These are phyloP conservation scores for Trisateles emortualis DNA, from an alignment of 2,888 invertebrate genomes.

Conservation along the genomic window DNA sequence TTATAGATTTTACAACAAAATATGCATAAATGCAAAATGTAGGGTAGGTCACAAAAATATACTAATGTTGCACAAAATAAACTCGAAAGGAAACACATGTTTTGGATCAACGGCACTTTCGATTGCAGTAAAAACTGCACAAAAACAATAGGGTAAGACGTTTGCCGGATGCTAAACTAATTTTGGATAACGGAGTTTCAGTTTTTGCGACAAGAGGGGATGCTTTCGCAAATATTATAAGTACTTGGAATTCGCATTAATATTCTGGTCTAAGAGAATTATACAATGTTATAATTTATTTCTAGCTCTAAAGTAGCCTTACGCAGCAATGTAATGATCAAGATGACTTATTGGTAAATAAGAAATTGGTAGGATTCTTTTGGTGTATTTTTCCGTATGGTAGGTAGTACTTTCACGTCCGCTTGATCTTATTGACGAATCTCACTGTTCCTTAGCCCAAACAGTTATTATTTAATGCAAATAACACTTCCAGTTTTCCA, in stretches of 20 bases:
- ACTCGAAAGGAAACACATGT: slow-evolving; percentile 37
- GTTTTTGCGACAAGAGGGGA: slow-evolving; percentile 49
- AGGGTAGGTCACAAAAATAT: slow-evolving; percentile 11
- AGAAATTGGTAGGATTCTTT: too few relatives aligned
- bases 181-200: slow-evolving; percentile 58
- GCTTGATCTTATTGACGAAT: too few relatives aligned
- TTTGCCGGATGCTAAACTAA: slow-evolving; percentile 67
- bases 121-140: slow-evolving; percentile 52
- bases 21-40: too few relatives aligned
- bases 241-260: too few relatives aligned
- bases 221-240: slow-evolving; percentile 14
- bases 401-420: too few relatives aligned
- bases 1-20: too few relatives aligned
- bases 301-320: too few relatives aligned
- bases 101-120: slow-evolving; percentile 46
- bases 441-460: too few relatives aligned
- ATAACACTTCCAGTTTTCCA: background rate
- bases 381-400: too few relatives aligned
- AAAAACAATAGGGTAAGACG: slow-evolving; percentile 54
- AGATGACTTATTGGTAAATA: too few relatives aligned
- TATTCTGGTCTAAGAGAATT: background rate
- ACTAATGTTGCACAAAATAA: slow-evolving; percentile 40
- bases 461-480: background rate
- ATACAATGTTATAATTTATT: too few relatives aligned
- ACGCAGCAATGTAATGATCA: too few relatives aligned